These are phyloP conservation scores for Trachelus tabidus DNA, from an alignment of 2,888 invertebrate genomes.

Conservation along the genomic window DNA sequence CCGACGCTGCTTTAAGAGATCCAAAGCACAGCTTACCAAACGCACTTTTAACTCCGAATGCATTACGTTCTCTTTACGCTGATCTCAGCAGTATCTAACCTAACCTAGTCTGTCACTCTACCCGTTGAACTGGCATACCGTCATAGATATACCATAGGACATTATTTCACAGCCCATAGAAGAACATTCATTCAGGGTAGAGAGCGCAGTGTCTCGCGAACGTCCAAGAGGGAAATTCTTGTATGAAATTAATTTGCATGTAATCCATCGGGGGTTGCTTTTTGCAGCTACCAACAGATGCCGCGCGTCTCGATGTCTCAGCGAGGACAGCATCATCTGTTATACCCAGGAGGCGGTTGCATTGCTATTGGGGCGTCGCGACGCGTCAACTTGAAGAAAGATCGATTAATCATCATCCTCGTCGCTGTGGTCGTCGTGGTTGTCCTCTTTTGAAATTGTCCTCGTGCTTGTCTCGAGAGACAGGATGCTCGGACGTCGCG, in stretches of 20 bases:
- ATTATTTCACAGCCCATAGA: neutral
- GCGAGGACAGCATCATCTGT: neutral
- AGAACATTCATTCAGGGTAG: too few relatives aligned
- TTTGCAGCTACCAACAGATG: neutral
- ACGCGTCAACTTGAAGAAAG: neutral
- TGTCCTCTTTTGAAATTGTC: neutral
- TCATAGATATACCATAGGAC: neutral
- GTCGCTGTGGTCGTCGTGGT: neutral
- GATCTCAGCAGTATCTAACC: neutral
- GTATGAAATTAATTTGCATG: neutral
- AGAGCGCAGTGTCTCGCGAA: neutral
- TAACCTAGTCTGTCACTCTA: neutral
- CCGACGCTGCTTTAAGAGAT: constrained; percentile 3
- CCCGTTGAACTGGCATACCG: too few relatives aligned
- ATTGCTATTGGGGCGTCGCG: neutral
- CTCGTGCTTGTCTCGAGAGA: neutral
- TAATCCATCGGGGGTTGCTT: neutral
- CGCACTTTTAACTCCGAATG: neutral
- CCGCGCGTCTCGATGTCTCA: neutral
- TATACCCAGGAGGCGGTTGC: neutral
- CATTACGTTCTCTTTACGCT: neutral
- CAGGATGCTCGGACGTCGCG: neutral
- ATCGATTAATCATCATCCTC: neutral
- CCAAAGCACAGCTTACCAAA: neutral
- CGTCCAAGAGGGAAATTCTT: neutral